These are phyloP conservation scores for Oreotrochilus melanogaster DNA, from an alignment of 2,113 vertebrate species.

Conservation along the genomic window DNA sequence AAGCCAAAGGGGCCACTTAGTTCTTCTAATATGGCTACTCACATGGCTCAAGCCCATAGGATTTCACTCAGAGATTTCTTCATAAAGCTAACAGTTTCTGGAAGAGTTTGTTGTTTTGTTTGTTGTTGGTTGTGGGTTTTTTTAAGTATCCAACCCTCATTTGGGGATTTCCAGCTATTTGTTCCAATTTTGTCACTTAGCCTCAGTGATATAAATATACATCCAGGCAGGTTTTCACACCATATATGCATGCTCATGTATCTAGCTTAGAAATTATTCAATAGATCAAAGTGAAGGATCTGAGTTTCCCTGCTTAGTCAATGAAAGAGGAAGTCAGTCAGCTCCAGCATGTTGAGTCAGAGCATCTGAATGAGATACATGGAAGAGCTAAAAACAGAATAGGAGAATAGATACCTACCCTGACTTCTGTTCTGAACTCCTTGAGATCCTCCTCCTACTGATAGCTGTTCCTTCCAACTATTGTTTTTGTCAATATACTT, in stretches of 20 bases:
- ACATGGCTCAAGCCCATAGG: background rate
- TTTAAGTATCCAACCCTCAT: background rate
- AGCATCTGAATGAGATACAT: background rate
- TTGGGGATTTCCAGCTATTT: slow-evolving; percentile 14
- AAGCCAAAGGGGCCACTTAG: background rate
- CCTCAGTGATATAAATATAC: background rate
- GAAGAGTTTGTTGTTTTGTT: background rate
- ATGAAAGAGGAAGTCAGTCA: background rate
- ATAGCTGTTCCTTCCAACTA: background rate
- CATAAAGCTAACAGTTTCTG: background rate
- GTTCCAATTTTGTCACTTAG: background rate
- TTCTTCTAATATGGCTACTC: background rate
- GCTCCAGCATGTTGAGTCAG: background rate
- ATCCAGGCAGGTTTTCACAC: background rate
- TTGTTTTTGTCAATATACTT: background rate
- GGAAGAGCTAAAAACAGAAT: background rate
- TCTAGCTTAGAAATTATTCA: background rate
- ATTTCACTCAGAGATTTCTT: background rate
- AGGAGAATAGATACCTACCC: background rate
- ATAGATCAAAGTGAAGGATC: background rate
- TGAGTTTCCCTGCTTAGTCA: background rate
- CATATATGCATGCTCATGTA: background rate
- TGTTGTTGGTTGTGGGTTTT: background rate
- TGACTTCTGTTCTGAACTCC: background rate
- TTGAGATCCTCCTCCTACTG: background rate